Evolutionary conservation across 2,888 invertebrate species (phyloP), one percentile per base, ranked within the genome.

Genomic region (Caenorhabditis zanzibari): DNA sequence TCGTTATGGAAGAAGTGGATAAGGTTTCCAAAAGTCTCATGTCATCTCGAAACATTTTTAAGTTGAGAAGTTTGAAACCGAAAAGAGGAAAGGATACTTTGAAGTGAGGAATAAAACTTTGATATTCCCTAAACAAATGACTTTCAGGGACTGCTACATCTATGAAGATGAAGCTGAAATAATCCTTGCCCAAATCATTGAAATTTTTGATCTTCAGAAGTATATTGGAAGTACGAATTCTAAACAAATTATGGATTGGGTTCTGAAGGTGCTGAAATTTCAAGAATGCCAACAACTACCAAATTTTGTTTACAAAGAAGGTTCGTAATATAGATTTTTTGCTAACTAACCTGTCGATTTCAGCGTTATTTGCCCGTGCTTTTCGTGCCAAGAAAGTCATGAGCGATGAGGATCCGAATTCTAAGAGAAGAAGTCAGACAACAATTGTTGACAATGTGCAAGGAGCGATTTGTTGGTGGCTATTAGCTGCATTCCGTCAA

Each of bases 301-400:
- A 14, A 12, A 32, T 19, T 64, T 75, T 22, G 56, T 64, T 3
- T 75, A 54, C 35, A 75, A 66, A 44, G 56, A 64, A 44, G 75
- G 75, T 75, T 32, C 0, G 9, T 19, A 47, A 5, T 5, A 19
- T 26, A 26, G 12, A 22, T 19, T 64, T 14, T 32, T 28, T 35
- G 26, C 16, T 54, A 26, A 38, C n/a, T n/a, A n/a, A 22, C 12
- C 22, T 16, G 6, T 2, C 2, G 7, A 19, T 75, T 75, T 24
- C 56, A 75, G 75, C 56, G 7, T 32, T 44, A 22, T 44, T 75
- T 14, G 66, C 75, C 14, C 41, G 56, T 16, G 54, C 64, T n/a
- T 75, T 75, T 28, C 64, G 64, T 16, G 19, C 66, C 6, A 66
- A 56, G 16, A 14, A 54, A 47, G 75, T 75, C 7, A 44, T 66